Percentiles rank a stretch among this genome's conserved stretches.
Evolutionary conservation across 1,140 invertebrate genomes (phyloP).

Genomic region (Marisa cornuarietis): DNA sequence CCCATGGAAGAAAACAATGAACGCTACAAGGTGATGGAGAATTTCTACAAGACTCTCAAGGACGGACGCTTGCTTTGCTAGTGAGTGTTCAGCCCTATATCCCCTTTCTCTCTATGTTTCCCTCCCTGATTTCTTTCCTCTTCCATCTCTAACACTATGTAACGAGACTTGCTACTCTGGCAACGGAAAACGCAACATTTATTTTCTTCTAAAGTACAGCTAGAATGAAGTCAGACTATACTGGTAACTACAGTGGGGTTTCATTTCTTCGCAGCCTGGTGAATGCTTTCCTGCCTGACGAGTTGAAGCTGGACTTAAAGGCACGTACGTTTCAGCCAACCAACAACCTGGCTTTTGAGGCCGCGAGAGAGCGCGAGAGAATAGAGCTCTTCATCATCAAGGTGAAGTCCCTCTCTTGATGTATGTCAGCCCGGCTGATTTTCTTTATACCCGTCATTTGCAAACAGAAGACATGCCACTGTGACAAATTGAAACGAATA

Average conservation of each 20-base stretch:
- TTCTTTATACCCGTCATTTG: too few relatives aligned
- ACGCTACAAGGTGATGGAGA: conserved; percentile 38
- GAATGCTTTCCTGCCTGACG: conserved; percentile 43
- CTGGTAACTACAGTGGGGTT: not conserved
- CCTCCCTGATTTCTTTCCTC: too few relatives aligned
- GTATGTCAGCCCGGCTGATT: too few relatives aligned
- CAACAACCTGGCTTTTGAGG: conserved; percentile 43
- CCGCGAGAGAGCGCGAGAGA: conserved; percentile 49
- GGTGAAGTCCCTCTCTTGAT: not conserved
- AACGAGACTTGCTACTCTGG: not conserved
- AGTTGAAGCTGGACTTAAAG: conserved; percentile 46
- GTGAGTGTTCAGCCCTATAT: conserved; percentile 31
- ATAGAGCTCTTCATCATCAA: conserved; percentile 47
- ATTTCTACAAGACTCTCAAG: conserved; percentile 46
- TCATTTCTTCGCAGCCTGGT: conserved; percentile 43
- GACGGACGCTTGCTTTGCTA: conserved; percentile 50
- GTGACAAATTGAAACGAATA: too few relatives aligned
- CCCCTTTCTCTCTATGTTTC: too few relatives aligned
- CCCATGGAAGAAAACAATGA: conserved; percentile 37
- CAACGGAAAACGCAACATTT: not conserved
- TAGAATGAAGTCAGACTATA: not conserved
- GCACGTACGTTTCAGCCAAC: conserved; percentile 44
- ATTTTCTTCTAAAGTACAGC: not conserved
- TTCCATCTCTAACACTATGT: not conserved
- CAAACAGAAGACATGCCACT: too few relatives aligned